These are phyloP conservation scores for Dreissena rostriformis DNA, from an alignment of 1,140 invertebrate genomes.

Conservation along the genomic window DNA sequence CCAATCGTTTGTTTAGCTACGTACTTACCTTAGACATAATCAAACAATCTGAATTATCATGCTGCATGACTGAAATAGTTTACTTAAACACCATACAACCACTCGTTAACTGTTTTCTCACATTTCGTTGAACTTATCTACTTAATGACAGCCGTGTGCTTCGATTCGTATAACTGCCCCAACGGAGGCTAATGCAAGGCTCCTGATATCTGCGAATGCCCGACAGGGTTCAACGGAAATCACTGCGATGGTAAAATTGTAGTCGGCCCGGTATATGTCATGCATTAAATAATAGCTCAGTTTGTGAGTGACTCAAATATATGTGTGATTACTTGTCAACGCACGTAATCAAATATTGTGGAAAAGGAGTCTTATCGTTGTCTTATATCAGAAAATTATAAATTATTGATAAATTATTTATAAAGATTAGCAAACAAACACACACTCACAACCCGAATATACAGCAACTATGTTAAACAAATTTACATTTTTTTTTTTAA, in stretches of 20 bases:
- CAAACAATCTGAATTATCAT: not conserved
- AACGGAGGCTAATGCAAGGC: not conserved
- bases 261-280: not conserved
- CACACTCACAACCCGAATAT: not conserved
- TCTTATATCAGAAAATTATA: not conserved
- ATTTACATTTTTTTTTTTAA: not conserved
- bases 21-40: not conserved
- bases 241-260: not conserved
- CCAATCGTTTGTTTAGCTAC: not conserved
- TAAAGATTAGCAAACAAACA: no score
- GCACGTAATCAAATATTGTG: not conserved
- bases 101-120: not conserved
- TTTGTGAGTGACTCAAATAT: not conserved
- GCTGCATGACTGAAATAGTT: not conserved
- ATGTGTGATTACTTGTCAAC: not conserved
- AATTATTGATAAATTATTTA: no score
- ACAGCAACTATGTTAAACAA: not conserved
- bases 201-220: not conserved
- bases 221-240: not conserved
- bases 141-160: not conserved
- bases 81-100: not conserved
- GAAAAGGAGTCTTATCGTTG: not conserved
- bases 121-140: not conserved
- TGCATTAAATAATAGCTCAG: not conserved
- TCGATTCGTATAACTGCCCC: not conserved